Conservation (phyloP, 2,888 invertebrate genomes). For the Tipula vernalis region DNA sequence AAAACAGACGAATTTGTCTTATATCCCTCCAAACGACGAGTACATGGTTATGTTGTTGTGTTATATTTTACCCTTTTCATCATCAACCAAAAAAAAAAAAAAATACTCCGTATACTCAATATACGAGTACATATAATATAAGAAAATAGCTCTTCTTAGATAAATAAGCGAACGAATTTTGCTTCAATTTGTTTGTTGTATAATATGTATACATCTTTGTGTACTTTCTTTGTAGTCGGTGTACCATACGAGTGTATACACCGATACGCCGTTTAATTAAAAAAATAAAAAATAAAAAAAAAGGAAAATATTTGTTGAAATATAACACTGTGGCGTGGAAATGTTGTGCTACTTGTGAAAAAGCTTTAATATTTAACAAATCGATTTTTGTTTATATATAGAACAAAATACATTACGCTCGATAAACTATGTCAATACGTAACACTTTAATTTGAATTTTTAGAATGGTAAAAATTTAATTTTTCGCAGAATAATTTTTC, state of each 20-base stretch:
- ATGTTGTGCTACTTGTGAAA: not conserved
- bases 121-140: not conserved
- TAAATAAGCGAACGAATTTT: not conserved
- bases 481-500: too few relatives aligned
- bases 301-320: not conserved
- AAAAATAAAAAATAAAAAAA: not conserved
- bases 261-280: not conserved
- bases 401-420: too few relatives aligned
- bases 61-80: not conserved
- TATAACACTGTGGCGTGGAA: not conserved
- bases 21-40: not conserved
- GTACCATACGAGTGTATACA: not conserved
- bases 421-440: too few relatives aligned
- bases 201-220: not conserved
- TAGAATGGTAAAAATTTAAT: too few relatives aligned
- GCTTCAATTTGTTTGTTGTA: not conserved
- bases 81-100: not conserved
- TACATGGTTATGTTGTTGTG: not conserved
- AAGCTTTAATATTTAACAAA: not conserved
- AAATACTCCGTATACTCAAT: not conserved
- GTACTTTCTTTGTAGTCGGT: not conserved
- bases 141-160: not conserved
- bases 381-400: too few relatives aligned
- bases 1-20: not conserved
- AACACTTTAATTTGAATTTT: too few relatives aligned